Conservation (phyloP, 2,113 vertebrate genomes). For the Hemicordylus capensis region DNA sequence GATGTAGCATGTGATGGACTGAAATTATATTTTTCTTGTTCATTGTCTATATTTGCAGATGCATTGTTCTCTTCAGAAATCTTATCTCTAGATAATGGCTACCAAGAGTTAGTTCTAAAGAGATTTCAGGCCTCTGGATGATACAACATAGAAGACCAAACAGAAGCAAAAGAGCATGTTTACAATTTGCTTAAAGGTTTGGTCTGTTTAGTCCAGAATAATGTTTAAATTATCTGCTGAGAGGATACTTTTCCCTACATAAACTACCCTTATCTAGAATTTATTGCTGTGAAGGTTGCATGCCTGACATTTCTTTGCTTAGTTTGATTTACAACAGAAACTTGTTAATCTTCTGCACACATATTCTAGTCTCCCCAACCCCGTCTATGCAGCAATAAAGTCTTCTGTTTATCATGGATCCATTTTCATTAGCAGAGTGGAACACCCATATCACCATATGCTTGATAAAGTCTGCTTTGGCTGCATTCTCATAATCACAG, state of each 20-base stretch:
- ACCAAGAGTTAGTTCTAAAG: background rate
- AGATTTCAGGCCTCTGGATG: constrained; percentile 7
- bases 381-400: background rate
- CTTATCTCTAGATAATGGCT: constrained; percentile 31
- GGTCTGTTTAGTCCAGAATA: constrained; percentile 30
- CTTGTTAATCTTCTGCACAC: background rate
- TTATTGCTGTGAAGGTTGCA: background rate
- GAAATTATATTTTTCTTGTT: constrained; percentile 19
- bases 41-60: constrained; percentile 23
- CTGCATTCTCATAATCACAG: no score
- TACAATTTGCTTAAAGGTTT: constrained; percentile 22
- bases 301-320: background rate
- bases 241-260: background rate
- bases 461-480: background rate
- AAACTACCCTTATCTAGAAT: constrained; percentile 15
- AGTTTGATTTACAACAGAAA: background rate
- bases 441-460: background rate
- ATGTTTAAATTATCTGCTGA: constrained; percentile 22
- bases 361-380: background rate
- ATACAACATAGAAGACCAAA: constrained; percentile 27
- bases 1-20: constrained; percentile 2
- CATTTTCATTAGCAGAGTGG: background rate
- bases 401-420: background rate
- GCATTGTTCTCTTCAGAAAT: constrained; percentile 43
- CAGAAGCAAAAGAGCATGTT: constrained; percentile 22